These are phyloP conservation scores for Drosophila paranaensis DNA, from an alignment of 2,888 invertebrate species.

Conservation along the genomic window DNA sequence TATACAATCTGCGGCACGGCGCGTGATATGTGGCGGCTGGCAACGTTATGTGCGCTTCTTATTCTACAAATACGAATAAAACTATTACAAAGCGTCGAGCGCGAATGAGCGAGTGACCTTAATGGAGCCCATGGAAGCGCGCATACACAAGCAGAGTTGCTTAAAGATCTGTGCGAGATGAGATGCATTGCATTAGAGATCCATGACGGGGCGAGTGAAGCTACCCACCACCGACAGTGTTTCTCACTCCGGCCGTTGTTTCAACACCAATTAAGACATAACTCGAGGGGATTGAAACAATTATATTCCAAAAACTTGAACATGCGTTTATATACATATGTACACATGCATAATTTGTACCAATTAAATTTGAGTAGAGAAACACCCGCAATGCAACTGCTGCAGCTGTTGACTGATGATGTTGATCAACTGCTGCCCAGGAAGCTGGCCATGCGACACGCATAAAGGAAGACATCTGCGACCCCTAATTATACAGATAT, in stretches of 20 bases:
- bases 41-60: constrained; percentile 32
- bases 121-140: constrained; percentile 67
- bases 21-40: constrained; percentile 41
- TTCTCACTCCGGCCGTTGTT: constrained; percentile 8
- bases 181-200: constrained; percentile 61
- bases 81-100: constrained; percentile 44
- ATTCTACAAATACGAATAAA: constrained; percentile 14
- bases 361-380: constrained; percentile 68
- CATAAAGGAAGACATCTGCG: constrained; percentile 6
- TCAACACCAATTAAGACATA: constrained; percentile 51
- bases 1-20: constrained; percentile 37
- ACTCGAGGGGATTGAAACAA: constrained; percentile 58
- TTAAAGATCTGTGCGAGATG: constrained; percentile 31
- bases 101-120: constrained; percentile 79
- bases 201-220: constrained; percentile 32
- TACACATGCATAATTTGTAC: constrained; percentile 65
- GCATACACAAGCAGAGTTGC: constrained; percentile 1
- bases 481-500: not conserved
- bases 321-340: constrained; percentile 25
- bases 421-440: constrained; percentile 3
- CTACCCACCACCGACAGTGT: not conserved
- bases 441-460: constrained; percentile 22
- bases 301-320: constrained; percentile 60
- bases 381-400: constrained; percentile 19
- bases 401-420: constrained; percentile 9